These are phyloP conservation scores for Galeopsomyia nigrocyanea DNA, from an alignment of 2,888 invertebrate genomes.

Conservation along the genomic window DNA sequence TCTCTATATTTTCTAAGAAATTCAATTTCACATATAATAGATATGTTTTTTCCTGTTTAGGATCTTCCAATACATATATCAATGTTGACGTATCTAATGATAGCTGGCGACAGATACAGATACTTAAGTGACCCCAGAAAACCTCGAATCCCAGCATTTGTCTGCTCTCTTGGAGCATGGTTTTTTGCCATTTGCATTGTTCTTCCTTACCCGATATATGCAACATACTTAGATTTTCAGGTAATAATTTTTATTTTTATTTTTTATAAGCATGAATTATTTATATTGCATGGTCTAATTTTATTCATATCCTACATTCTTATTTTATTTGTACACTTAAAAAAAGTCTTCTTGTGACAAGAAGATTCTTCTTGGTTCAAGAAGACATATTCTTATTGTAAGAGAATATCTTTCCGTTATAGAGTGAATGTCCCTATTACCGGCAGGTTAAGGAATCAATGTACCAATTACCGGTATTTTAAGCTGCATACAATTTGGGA, in stretches of 20 bases:
- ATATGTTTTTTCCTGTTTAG: constrained; percentile 66
- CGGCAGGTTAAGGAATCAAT: too few species aligned
- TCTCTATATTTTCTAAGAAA: neutral
- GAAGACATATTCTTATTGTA: too few species aligned
- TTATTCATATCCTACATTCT: too few species aligned
- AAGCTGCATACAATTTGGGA: too few species aligned
- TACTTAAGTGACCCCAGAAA: constrained; percentile 76
- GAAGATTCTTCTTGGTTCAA: too few species aligned
- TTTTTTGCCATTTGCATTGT: constrained; percentile 79
- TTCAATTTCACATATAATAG: neutral
- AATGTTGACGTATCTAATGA: constrained; percentile 78
- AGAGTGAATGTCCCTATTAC: too few species aligned
- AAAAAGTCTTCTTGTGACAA: too few species aligned
- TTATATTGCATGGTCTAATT: too few species aligned
- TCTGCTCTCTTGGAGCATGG: constrained; percentile 80
- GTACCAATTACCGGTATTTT: too few species aligned
- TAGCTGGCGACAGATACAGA: constrained; percentile 79
- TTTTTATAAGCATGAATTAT: too few species aligned
- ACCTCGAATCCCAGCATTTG: constrained; percentile 76
- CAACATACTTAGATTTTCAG: constrained; percentile 79
- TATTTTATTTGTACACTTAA: too few species aligned
- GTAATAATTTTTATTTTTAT: constrained; percentile 62
- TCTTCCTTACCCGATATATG: constrained; percentile 81
- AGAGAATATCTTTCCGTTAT: too few species aligned
- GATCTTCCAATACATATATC: constrained; percentile 80